Evolutionary conservation across 2,888 invertebrate genomes (phyloP), one percentile per base, ranked within the genome.

Genomic region (Scaptomyza cyrtandrae): DNA sequence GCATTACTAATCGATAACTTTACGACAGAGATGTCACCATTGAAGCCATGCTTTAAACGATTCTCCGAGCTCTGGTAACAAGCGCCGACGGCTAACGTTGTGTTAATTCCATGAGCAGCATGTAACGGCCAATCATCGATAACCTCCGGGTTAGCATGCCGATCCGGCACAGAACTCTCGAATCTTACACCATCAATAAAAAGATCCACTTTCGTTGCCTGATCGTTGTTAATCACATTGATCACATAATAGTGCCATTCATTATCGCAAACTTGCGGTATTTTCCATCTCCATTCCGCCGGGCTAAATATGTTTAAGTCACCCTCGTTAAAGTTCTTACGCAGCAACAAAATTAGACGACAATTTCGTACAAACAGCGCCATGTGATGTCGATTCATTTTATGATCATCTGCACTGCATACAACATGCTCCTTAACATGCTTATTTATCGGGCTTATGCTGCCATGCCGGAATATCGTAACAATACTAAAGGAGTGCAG

Each of bases 101-200:
- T 99, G 91, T 98, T 98, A 77, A 98, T 95, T 1, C 97, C 98
- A 84, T 97, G 97, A 0, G 98, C 97, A 9, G 98, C 98, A 91
- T 99, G 99, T 45, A 99, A 93, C 1, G 99, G 99, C 99, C 99
- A 99, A 93, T 99, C 99, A 91, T 99, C 99, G 90, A 99, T 98
- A 50, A 99, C 97, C 92, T 99, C 99, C 0, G 98, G 98, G 81
- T 98, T 98, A 90, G 95, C 95, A 89, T 96, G 93, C 73, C 92
- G 90, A 70, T 92, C 92, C 29, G 91, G 91, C 3, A 89, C 53
- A 1, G 89, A 89, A 49, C 93, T 92, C 61, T 93, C 93, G 78
- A 92, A 92, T 16, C 83, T 88, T 0, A 85, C 95, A 0, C 98
- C 99, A 92, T 99, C 99, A 70, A 99, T 95, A 91, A 94, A 97